Conservation (phyloP, 2,888 invertebrate species). For the Pterobdella sp. region DNA sequence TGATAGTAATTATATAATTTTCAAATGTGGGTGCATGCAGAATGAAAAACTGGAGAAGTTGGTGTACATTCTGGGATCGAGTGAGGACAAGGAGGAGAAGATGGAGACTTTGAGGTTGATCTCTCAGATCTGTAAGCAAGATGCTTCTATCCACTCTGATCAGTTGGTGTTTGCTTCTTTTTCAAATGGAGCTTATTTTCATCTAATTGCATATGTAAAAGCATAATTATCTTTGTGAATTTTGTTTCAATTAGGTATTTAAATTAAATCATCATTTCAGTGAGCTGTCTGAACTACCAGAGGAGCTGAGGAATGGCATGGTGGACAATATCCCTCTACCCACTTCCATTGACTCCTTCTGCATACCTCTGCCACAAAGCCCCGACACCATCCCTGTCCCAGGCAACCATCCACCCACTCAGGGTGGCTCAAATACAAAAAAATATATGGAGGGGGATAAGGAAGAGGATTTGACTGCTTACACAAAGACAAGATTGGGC, state of each 20-base stretch:
- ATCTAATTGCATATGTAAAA: background rate
- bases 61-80: slow-evolving; percentile 32
- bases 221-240: background rate
- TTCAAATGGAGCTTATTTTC: background rate
- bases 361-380: background rate
- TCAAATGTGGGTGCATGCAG: no score
- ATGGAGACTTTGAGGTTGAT: slow-evolving; percentile 27
- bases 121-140: slow-evolving; percentile 7
- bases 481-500: slow-evolving; percentile 22
- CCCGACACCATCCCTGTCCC: background rate
- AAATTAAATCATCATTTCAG: background rate
- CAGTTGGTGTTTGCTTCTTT: background rate
- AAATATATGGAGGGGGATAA: background rate
- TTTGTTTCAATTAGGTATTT: background rate
- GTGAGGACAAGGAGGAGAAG: slow-evolving; percentile 29
- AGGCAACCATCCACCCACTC: background rate
- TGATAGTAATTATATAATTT: no score
- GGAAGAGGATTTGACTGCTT: slow-evolving; percentile 14
- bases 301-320: background rate
- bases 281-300: background rate
- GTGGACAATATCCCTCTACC: slow-evolving; percentile 8
- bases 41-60: slow-evolving; percentile 28
- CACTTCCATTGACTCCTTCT: background rate
- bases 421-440: background rate
- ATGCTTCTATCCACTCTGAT: background rate